phyloP scores from a whole-genome alignment of 2,797 vertebrate genomes.

The Diplodus sargus region DNA sequence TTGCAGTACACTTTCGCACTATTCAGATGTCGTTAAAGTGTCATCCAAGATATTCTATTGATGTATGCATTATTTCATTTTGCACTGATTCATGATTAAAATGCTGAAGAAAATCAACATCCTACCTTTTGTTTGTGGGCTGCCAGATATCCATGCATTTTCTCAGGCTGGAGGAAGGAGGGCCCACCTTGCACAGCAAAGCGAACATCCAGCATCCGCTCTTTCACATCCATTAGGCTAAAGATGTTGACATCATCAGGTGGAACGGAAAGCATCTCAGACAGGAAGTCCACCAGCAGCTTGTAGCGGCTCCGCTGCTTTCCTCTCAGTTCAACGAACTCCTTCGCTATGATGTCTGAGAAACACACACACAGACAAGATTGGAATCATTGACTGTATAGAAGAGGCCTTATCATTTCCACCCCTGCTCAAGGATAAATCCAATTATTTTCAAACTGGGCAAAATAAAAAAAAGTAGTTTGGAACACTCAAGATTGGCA shows the following conservation, averaged over 20 bases:
- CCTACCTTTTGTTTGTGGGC: conserved; percentile 89
- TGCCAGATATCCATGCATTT: conserved; percentile 86
- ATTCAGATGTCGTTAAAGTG: too few relatives aligned
- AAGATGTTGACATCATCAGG: conserved; percentile 85
- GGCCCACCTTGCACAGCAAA: conserved; percentile 79
- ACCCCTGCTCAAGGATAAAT: conserved; percentile 43
- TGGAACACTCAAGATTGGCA: conserved; percentile 22
- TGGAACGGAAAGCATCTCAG: conserved; percentile 84
- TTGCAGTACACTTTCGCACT: not conserved
- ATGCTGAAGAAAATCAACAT: not conserved
- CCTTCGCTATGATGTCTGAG: conserved; percentile 87
- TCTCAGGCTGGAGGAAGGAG: conserved; percentile 86
- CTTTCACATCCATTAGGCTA: conserved; percentile 82
- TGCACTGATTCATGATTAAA: not conserved
- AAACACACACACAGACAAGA: conserved; percentile 44
- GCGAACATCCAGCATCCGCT: conserved; percentile 84
- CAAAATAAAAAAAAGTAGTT: conserved; percentile 13
- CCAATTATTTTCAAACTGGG: conserved; percentile 57
- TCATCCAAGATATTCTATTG: not conserved
- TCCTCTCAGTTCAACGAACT: conserved; percentile 86
- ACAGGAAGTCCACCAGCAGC: conserved; percentile 85
- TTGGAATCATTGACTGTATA: not conserved
- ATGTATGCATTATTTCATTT: too few relatives aligned
- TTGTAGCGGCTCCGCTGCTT: conserved; percentile 80
- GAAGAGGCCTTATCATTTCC: conserved; percentile 60